phyloP scores from a whole-genome alignment of 2,113 vertebrate genomes.

The Cochlearius cochlearius region DNA sequence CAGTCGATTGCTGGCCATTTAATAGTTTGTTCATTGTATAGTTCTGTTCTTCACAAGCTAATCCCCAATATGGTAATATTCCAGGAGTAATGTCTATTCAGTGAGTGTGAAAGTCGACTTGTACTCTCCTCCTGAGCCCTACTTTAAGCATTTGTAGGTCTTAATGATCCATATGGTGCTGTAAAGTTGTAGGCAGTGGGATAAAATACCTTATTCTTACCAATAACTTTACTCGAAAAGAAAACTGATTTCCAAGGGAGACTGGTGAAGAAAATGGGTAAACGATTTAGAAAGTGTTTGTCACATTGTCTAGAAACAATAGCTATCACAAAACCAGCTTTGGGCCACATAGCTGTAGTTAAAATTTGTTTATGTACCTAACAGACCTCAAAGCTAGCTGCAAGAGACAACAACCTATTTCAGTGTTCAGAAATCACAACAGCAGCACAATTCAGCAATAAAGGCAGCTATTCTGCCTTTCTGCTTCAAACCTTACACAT shows the following conservation, averaged over 20 bases:
- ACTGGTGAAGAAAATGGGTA: background rate
- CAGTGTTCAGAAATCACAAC: background rate
- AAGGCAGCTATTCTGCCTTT: background rate
- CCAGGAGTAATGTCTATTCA: background rate
- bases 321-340: background rate
- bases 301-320: background rate
- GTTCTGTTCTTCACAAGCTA: background rate
- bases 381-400: background rate
- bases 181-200: background rate
- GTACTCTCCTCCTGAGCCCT: background rate
- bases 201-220: slow-evolving; percentile 12
- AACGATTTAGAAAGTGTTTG: background rate
- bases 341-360: background rate
- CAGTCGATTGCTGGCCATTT: background rate
- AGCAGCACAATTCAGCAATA: background rate
- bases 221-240: background rate
- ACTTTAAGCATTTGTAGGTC: background rate
- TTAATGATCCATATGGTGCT: background rate
- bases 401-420: background rate
- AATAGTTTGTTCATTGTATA: background rate
- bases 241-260: background rate
- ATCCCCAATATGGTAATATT: background rate
- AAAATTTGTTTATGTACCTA: background rate
- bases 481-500: background rate
- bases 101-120: background rate